These are phyloP conservation scores for Hyles vespertilio DNA, from an alignment of 1,140 invertebrate species.

Conservation along the genomic window DNA sequence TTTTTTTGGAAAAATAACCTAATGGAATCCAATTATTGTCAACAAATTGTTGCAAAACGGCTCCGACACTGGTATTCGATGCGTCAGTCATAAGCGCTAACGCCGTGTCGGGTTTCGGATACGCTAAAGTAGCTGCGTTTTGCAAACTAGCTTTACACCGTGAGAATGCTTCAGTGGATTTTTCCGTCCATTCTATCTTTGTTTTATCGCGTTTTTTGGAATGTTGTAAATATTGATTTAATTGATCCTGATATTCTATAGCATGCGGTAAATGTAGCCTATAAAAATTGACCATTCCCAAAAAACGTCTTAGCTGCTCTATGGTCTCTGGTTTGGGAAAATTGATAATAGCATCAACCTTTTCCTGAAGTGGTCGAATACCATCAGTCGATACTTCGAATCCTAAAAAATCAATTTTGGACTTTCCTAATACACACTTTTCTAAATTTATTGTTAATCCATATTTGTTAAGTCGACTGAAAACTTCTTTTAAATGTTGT, in stretches of 20 bases:
- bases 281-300: slow-evolving; percentile 44
- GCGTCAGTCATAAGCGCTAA: slow-evolving; percentile 28
- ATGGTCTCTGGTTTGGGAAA: slow-evolving; percentile 30
- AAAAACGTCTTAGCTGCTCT: slow-evolving; percentile 34
- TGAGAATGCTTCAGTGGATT: slow-evolving; percentile 29
- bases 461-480: slow-evolving; percentile 3
- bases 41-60: slow-evolving; percentile 7
- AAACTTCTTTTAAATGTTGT: slow-evolving; percentile 3
- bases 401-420: background rate
- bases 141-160: slow-evolving; percentile 33
- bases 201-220: slow-evolving; percentile 38
- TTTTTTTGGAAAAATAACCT: slow-evolving; percentile 13
- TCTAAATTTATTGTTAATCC: slow-evolving; percentile 3
- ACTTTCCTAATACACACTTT: slow-evolving; percentile 4
- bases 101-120: background rate
- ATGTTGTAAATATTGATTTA: slow-evolving; percentile 37
- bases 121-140: slow-evolving; percentile 3
- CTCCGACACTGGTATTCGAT: slow-evolving; percentile 5
- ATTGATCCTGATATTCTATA: slow-evolving; percentile 25
- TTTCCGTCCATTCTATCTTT: slow-evolving; percentile 30
- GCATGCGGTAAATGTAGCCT: slow-evolving; percentile 23
- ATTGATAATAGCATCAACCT: slow-evolving; percentile 2
- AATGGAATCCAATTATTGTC: slow-evolving; percentile 6
- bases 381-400: slow-evolving; percentile 6
- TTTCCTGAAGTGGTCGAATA: slow-evolving; percentile 1